Base-by-base conservation (phyloP, 2,888 invertebrate genomes). In the Seira ritae region DNA sequence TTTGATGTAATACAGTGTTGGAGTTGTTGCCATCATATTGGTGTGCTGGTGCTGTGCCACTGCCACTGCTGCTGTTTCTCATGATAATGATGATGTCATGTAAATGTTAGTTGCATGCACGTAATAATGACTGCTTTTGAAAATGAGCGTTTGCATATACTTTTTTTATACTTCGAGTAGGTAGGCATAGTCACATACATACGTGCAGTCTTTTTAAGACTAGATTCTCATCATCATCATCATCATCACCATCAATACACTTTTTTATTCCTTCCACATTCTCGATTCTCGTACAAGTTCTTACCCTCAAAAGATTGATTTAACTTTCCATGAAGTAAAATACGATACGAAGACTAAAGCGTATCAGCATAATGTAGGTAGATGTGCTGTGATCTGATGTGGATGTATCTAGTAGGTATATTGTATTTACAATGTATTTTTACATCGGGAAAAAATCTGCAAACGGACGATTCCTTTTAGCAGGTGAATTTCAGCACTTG, bases 1-100 rank as follows among this genome's bases (percentile, higher is more conserved):
- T 24, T 31, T 24, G 24, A 73, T 31, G 24, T 55, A 55, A 75
- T 42, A 37, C 22, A 65, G n/a, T 62, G 73, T 37, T 73, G 73
- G 37, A 24, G 73, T 37, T 23, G 62, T 62, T 62, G 50, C 72
- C 17, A 17, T 72, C 19, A 23, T 22, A 62, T 2, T 42, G 15
- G 15, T 17, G 55, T 55, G 15, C 3, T 55, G 55, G 2, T 55
- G 55, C 3, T 55, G 55, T 55, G 31, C 3, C 31, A 31, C 3
- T 2, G 31, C 3, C 31, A 31, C 12, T n/a, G 55, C 55, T 55
- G 55, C 55, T 55, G 55, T 55, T 55, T 55, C 55, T 55, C n/a
- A 55, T 55, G 55, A 55, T 31, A 31, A 55, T 55, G 55, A 55
- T 55, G 55, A 55, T 55, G 55, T 55, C 55, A 55, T 55, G 55